phyloP scores from a whole-genome alignment of 1,140 invertebrate species.

The Sitophilus oryzae region DNA sequence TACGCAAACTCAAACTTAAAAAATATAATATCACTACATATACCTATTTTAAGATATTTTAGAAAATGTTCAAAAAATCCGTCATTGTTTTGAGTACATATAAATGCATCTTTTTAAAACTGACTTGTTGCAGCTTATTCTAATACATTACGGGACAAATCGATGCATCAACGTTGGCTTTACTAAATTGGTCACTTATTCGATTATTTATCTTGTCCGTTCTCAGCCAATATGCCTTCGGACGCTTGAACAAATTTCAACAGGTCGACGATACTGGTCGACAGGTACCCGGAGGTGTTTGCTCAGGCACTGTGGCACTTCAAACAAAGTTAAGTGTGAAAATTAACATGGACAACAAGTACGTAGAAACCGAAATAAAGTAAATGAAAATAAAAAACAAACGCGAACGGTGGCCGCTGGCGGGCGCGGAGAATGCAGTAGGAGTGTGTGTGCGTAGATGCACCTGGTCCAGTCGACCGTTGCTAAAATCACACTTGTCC shows the following conservation, averaged over 20 bases:
- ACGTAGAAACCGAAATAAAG: constrained; percentile 30
- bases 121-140: no score
- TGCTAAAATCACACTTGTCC: constrained; percentile 14
- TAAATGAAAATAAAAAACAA: constrained; percentile 31
- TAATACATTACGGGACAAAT: no score
- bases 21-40: no score
- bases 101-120: no score
- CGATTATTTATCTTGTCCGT: constrained; percentile 24
- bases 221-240: constrained; percentile 19
- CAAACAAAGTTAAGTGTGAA: constrained; percentile 35
- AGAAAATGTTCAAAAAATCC: no score
- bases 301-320: constrained; percentile 30
- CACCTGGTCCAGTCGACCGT: constrained; percentile 23
- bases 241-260: constrained; percentile 27
- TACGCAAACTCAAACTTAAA: no score
- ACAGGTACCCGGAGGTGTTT: constrained; percentile 27
- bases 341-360: constrained; percentile 35
- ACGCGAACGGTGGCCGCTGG: constrained; percentile 29
- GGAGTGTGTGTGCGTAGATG: no score
- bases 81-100: no score
- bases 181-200: constrained; percentile 27
- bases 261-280: constrained; percentile 21
- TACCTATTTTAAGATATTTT: no score
- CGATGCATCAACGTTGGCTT: neutral
- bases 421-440: no score